phyloP scores from a whole-genome alignment of 1,140 invertebrate genomes.

The honey bee (Apis mellifera) region Amel_HAv3.1 CM009942.2:11109501-11110000 shows the following conservation, averaged over 20 bases:
- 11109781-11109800: slow-evolving; percentile 38
- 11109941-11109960: slow-evolving; percentile 64
- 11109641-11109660: neutral
- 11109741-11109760: slow-evolving; percentile 39
- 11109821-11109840: slow-evolving; percentile 39
- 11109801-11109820: slow-evolving; percentile 32
- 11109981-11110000: slow-evolving; percentile 42
- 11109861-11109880: slow-evolving; percentile 76
- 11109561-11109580: too few species aligned
- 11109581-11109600: neutral
- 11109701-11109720: slow-evolving; percentile 13
- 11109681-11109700: slow-evolving; percentile 19
- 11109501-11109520: too few species aligned
- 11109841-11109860: slow-evolving; percentile 49
- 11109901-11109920: slow-evolving; percentile 71
- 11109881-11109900: slow-evolving; percentile 76
- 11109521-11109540: too few species aligned
- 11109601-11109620: neutral
- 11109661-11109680: neutral
- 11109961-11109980: slow-evolving; percentile 49
- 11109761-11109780: slow-evolving; percentile 45
- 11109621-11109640: neutral
- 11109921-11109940: slow-evolving; percentile 77
- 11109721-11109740: slow-evolving; percentile 20
- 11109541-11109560: neutral